Conservation (phyloP, 2,113 vertebrate species). For the Charina bottae region DNA sequence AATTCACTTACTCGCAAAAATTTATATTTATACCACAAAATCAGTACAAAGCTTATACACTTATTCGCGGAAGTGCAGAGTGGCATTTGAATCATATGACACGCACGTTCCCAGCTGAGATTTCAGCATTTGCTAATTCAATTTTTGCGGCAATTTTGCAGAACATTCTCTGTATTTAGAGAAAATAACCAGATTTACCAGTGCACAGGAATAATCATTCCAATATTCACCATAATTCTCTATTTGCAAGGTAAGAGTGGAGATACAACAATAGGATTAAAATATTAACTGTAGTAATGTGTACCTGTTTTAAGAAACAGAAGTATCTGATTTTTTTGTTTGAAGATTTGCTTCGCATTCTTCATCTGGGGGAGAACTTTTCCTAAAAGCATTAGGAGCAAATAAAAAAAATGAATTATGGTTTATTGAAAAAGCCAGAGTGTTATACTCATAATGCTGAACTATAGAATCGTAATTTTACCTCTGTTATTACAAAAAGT, state of each 20-base stretch:
- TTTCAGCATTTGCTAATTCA: not conserved
- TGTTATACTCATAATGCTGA: not conserved
- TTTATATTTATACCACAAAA: not conserved
- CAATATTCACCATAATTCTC: not conserved
- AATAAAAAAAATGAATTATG: not conserved
- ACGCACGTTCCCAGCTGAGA: not conserved
- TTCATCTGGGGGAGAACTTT: not conserved
- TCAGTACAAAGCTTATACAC: not conserved
- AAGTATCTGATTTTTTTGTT: not conserved
- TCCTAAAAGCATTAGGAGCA: not conserved
- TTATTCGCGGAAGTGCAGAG: not conserved
- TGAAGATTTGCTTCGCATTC: not conserved
- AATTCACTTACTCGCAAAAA: not conserved
- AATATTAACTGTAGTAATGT: not conserved
- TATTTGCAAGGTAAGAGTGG: not conserved
- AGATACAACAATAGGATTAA: not conserved
- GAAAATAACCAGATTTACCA: not conserved
- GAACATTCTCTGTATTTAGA: not conserved
- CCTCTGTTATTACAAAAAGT: not conserved
- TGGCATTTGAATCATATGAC: not conserved
- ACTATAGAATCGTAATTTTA: not conserved
- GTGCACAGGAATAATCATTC: not conserved
- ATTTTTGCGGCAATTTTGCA: not conserved
- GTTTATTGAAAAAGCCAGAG: not conserved
- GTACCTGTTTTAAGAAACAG: constrained; percentile 4